Percentiles rank a stretch among this genome's conserved stretches.
Evolutionary conservation across 2,113 vertebrate genomes (phyloP).

Genomic region (Pagrus major): DNA sequence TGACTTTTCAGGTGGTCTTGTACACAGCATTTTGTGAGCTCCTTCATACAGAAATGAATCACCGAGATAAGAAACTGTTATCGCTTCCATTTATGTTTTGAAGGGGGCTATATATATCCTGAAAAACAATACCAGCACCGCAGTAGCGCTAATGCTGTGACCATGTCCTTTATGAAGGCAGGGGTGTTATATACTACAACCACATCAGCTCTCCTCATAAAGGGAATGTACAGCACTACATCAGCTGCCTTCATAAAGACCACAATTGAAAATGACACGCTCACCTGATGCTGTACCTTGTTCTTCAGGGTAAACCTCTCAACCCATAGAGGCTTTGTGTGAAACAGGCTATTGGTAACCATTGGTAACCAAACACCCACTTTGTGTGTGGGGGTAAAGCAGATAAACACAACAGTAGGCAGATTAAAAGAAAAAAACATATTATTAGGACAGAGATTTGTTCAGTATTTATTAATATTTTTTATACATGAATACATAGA

Average conservation of each 20-base stretch:
- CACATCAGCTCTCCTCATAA: background rate
- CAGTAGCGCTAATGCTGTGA: background rate
- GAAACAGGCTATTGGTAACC: background rate
- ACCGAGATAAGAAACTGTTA: no score
- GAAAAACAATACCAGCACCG: background rate
- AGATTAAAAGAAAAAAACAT: background rate
- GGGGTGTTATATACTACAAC: background rate
- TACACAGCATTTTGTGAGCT: background rate
- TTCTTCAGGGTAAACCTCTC: background rate
- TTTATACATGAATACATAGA: background rate
- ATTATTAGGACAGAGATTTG: background rate
- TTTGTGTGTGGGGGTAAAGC: background rate
- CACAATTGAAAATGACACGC: background rate
- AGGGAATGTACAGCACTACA: background rate
- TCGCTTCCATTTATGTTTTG: no score
- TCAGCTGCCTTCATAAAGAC: background rate
- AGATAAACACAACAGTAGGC: background rate
- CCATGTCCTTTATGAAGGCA: background rate
- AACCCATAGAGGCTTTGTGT: background rate
- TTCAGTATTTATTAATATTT: background rate
- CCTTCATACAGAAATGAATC: background rate
- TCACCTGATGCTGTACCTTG: background rate
- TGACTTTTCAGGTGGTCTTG: background rate
- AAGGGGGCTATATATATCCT: background rate
- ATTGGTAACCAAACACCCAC: slow-evolving; percentile 11